Evolutionary conservation across 1,140 invertebrate genomes (phyloP).

Genomic region (Alviniconcha marisindica): DNA sequence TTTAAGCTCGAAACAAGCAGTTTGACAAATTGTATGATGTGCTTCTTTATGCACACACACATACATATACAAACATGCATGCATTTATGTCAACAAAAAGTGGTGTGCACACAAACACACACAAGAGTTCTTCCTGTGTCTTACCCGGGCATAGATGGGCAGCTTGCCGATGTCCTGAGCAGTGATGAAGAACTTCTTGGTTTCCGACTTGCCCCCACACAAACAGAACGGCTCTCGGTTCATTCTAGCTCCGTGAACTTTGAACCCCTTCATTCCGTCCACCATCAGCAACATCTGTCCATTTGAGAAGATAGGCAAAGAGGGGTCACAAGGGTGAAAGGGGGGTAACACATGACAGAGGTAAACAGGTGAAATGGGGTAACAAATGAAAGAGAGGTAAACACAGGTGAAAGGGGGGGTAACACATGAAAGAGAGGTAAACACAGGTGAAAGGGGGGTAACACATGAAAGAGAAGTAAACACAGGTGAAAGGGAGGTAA

Average conservation of each 20-base stretch:
- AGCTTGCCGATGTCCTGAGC: constrained; percentile 79
- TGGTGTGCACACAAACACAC: neutral
- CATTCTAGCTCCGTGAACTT: constrained; percentile 61
- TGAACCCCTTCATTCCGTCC: constrained; percentile 76
- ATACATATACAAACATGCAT: too few species aligned
- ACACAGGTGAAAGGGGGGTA: too few species aligned
- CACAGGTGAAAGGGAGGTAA: too few species aligned
- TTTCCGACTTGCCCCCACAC: constrained; percentile 71
- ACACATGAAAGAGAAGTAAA: too few species aligned
- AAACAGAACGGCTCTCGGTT: constrained; percentile 61
- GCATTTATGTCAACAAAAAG: neutral
- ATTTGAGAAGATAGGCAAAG: constrained; percentile 46
- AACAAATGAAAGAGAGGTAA: too few species aligned
- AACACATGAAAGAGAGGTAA: too few species aligned
- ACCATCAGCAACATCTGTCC: constrained; percentile 79
- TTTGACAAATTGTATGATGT: neutral
- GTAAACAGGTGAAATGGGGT: neutral
- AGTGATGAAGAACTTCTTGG: constrained; percentile 77
- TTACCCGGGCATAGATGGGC: constrained; percentile 80
- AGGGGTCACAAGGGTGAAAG: neutral
- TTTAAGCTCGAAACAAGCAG: too few species aligned
- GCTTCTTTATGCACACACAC: too few species aligned
- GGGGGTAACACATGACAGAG: too few species aligned
- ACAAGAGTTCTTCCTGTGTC: too few species aligned
- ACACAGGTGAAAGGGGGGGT: too few species aligned